Evolutionary conservation across 2,888 invertebrate species (phyloP).

Genomic region (Dichetophora obliterata): DNA sequence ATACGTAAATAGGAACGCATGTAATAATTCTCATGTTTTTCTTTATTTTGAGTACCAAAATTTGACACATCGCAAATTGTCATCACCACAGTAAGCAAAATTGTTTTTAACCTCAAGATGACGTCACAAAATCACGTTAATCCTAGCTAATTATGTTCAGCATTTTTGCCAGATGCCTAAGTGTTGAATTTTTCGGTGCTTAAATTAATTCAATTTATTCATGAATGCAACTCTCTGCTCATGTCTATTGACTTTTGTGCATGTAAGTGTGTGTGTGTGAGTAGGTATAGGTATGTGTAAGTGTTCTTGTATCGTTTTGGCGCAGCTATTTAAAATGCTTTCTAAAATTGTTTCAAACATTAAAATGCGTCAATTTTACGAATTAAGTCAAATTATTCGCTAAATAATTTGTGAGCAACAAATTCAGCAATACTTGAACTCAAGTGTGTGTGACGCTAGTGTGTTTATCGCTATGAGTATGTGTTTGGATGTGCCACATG

Average conservation of each 20-base stretch:
- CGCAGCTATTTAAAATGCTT: slow-evolving; percentile 28
- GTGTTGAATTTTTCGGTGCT: background rate
- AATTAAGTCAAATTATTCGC: slow-evolving; percentile 64
- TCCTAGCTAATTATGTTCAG: too few species aligned
- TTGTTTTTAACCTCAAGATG: too few species aligned
- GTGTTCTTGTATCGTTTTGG: slow-evolving; percentile 2
- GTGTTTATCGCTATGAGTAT: background rate
- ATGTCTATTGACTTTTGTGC: too few species aligned
- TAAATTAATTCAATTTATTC: slow-evolving; percentile 11
- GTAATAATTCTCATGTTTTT: too few species aligned
- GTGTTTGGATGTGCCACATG: background rate
- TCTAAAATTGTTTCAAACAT: slow-evolving; percentile 44
- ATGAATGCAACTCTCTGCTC: background rate
- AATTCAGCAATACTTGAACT: slow-evolving; percentile 10
- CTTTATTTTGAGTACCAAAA: too few species aligned
- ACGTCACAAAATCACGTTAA: too few species aligned
- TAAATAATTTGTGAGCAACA: slow-evolving; percentile 63
- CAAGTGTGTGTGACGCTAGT: slow-evolving; percentile 4
- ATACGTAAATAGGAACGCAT: too few species aligned
- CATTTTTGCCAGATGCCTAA: background rate
- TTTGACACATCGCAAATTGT: too few species aligned
- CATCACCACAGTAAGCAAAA: too few species aligned
- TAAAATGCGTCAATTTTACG: slow-evolving; percentile 53
- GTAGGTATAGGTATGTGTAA: slow-evolving; percentile 21
- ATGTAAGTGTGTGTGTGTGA: slow-evolving; percentile 29